Conservation (phyloP, 2,797 vertebrate species). For the Pseudomugil tenellus region DNA sequence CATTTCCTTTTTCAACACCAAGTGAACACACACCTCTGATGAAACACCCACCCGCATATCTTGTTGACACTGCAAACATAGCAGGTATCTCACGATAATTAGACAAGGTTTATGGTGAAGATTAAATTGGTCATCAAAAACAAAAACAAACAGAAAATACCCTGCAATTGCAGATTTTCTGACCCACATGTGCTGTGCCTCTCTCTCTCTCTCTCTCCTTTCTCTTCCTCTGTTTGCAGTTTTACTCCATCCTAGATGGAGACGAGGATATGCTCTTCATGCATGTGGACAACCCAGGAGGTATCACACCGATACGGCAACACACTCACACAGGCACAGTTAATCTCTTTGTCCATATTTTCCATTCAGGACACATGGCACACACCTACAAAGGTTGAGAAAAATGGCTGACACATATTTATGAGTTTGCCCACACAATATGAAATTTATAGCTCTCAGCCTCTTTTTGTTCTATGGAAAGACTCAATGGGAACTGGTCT, state of each 20-base stretch:
- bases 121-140: constrained; percentile 50
- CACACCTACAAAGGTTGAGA: not conserved
- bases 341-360: constrained; percentile 1
- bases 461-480: constrained; percentile 65
- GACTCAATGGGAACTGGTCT: constrained; percentile 64
- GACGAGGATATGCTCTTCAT: constrained; percentile 88
- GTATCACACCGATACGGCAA: constrained; percentile 54
- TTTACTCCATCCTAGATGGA: constrained; percentile 87
- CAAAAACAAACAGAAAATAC: constrained; percentile 13
- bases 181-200: constrained; percentile 20
- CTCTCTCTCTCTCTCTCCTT: no score
- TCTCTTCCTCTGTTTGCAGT: constrained; percentile 68
- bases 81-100: constrained; percentile 58
- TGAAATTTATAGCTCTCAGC: constrained; percentile 30
- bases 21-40: constrained; percentile 29
- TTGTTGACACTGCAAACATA: constrained; percentile 71
- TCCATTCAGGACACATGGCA: not conserved
- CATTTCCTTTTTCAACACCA: constrained; percentile 44
- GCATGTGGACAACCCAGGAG: constrained; percentile 88
- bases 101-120: constrained; percentile 31
- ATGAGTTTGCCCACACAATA: not conserved
- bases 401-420: constrained; percentile 30
- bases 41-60: constrained; percentile 20
- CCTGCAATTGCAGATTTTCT: constrained; percentile 18
- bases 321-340: not conserved